phyloP scores from a whole-genome alignment of 1,140 invertebrate genomes.

The Schmidtea mediterranea region DNA sequence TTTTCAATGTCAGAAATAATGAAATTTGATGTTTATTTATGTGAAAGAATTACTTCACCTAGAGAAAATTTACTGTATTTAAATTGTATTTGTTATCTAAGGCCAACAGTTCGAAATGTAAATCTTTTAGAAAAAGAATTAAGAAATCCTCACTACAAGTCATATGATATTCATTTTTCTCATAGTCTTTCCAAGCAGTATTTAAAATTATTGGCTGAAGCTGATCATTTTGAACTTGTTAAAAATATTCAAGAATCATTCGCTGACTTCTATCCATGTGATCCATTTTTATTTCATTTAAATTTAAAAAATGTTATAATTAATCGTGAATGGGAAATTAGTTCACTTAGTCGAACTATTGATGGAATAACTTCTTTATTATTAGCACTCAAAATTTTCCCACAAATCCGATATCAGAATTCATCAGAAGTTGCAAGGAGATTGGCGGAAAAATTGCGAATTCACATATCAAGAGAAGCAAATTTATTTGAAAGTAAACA shows the following conservation, averaged over 20 bases:
- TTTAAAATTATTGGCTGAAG: not conserved
- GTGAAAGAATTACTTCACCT: not conserved
- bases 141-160: not conserved
- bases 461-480: too few species aligned
- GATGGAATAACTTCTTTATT: too few species aligned
- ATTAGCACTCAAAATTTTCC: too few species aligned
- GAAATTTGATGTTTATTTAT: not conserved
- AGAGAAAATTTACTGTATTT: not conserved
- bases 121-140: not conserved
- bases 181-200: not conserved
- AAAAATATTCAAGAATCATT: not conserved
- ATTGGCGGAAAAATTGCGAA: too few species aligned
- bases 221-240: not conserved
- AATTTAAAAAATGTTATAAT: not conserved
- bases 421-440: too few species aligned
- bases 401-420: too few species aligned
- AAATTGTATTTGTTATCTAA: not conserved
- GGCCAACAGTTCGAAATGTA: not conserved
- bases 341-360: too few species aligned
- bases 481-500: too few species aligned
- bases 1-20: slow-evolving; percentile 3
- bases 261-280: not conserved
- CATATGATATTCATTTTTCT: not conserved
- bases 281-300: not conserved
- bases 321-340: not conserved